These are phyloP conservation scores for Heteromyza rotundicornis DNA, from an alignment of 2,888 invertebrate genomes.

Conservation along the genomic window DNA sequence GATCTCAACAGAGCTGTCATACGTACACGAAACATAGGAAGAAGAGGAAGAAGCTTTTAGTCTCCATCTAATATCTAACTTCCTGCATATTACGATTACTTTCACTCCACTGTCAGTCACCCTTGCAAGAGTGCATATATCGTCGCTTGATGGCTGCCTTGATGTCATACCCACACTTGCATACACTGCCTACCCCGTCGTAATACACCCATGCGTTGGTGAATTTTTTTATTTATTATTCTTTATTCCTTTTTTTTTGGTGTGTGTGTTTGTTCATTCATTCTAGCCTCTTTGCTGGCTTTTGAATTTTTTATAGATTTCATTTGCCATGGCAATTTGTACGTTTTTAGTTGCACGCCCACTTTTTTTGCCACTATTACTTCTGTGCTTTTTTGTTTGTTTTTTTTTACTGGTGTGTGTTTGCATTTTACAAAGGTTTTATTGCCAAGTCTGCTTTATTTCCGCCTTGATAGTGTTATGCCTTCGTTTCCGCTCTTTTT, in stretches of 20 bases:
- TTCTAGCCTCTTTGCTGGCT: neutral
- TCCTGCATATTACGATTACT: conserved; percentile 16
- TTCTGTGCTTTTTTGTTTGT: no score
- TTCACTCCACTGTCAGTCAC: neutral
- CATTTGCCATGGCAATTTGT: conserved; percentile 24
- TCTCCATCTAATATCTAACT: conserved; percentile 11
- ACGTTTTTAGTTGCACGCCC: conserved; percentile 20
- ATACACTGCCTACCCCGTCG: no score
- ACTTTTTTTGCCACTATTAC: neutral
- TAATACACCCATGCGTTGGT: no score
- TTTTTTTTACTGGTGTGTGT: neutral
- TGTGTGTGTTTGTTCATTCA: neutral
- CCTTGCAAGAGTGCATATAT: neutral
- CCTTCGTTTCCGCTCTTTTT: neutral
- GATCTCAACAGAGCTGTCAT: neutral
- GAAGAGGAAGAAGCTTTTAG: conserved; percentile 5
- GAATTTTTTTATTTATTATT: neutral
- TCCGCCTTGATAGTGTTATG: conserved; percentile 21
- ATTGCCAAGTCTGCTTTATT: conserved; percentile 19
- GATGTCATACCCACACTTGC: no score
- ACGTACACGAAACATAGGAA: neutral
- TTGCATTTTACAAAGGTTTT: neutral
- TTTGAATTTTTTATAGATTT: conserved; percentile 24
- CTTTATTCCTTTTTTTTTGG: neutral
- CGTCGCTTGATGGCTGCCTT: no score